Evolutionary conservation across 2,888 invertebrate genomes (phyloP).

Genomic region (Drosophila bunnanda): DNA sequence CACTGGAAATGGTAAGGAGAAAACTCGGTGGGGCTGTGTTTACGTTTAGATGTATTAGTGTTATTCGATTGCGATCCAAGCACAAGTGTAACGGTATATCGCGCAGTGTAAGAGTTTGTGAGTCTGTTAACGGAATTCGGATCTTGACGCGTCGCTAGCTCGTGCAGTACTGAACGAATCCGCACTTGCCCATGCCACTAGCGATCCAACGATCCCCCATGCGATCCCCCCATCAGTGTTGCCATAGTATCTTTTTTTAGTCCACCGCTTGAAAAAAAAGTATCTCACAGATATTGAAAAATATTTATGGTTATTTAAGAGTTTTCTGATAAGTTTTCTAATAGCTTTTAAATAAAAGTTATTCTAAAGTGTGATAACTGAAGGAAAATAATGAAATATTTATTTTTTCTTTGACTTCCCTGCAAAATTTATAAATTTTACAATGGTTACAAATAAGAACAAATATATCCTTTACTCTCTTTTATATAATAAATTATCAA

Average conservation of each 20-base stretch:
- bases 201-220: constrained; percentile 28
- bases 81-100: constrained; percentile 35
- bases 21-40: constrained; percentile 62
- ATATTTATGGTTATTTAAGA: too few relatives aligned
- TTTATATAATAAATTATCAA: not conserved
- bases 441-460: not conserved
- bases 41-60: constrained; percentile 24
- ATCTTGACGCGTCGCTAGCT: constrained; percentile 72
- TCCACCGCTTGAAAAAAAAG: not conserved
- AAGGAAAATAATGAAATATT: too few relatives aligned
- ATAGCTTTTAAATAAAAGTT: not conserved
- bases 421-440: not conserved
- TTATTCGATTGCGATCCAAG: constrained; percentile 50
- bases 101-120: constrained; percentile 42
- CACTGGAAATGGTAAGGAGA: constrained; percentile 49
- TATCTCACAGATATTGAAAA: not conserved
- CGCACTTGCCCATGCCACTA: constrained; percentile 78
- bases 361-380: not conserved
- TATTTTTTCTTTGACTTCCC: not conserved
- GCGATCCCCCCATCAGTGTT: constrained; percentile 8
- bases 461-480: not conserved
- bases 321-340: not conserved
- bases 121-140: constrained; percentile 53
- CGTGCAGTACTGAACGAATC: constrained; percentile 75
- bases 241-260: not conserved